phyloP scores from a whole-genome alignment of 2,888 invertebrate species.

The Eupithecia dodoneata region DNA sequence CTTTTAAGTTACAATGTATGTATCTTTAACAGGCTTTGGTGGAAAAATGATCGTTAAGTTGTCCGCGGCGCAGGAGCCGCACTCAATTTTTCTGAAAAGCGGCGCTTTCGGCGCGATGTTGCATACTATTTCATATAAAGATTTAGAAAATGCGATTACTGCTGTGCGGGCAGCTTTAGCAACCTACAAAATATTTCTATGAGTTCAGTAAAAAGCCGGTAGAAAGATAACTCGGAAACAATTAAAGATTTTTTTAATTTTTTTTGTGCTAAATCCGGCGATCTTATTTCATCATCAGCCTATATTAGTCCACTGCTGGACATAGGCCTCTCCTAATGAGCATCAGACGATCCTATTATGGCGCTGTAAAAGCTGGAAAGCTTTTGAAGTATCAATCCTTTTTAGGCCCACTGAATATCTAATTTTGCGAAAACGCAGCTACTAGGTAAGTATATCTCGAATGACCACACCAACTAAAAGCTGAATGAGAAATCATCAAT shows the following conservation, averaged over 20 bases:
- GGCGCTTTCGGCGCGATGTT: no score
- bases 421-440: background rate
- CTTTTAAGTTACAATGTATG: background rate
- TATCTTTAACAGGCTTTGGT: background rate
- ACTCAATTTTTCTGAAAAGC: no score
- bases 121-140: no score
- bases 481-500: constrained; percentile 15
- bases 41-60: background rate
- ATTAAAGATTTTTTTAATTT: no score
- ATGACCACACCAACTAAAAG: constrained; percentile 4
- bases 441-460: background rate
- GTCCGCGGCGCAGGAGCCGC: no score
- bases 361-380: background rate
- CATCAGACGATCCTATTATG: background rate
- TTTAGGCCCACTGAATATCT: background rate
- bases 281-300: background rate
- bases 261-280: background rate
- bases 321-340: background rate
- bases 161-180: background rate
- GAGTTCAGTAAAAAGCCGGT: no score
- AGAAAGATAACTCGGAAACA: no score
- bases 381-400: background rate
- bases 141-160: no score
- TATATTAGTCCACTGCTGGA: background rate
- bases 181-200: background rate